Evolutionary conservation across 2,888 invertebrate species (phyloP).

Genomic region (Agrotis exclamationis): DNA sequence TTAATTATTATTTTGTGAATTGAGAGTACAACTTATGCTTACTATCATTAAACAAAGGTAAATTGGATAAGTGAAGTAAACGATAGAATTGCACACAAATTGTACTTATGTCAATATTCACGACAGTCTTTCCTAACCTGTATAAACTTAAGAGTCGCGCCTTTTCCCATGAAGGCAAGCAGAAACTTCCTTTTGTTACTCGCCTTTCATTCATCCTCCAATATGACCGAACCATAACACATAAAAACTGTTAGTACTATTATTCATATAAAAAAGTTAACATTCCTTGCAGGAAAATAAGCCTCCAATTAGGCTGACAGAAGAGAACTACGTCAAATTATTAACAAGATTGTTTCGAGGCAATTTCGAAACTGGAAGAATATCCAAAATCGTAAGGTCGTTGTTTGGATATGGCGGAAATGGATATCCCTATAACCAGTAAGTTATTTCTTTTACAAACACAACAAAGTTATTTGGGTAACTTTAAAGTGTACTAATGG

Average conservation of each 20-base stretch:
- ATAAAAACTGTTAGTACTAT: background rate
- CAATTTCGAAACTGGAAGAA: conserved; percentile 80
- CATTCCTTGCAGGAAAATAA: conserved; percentile 77
- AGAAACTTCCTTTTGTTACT: too few species aligned
- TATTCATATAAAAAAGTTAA: background rate
- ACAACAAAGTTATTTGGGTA: too few species aligned
- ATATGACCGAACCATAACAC: too few species aligned
- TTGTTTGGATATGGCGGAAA: conserved; percentile 82
- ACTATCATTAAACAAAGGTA: background rate
- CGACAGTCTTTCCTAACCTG: too few species aligned
- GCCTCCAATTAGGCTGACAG: conserved; percentile 77
- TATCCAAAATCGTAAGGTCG: conserved; percentile 80
- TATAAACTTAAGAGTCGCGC: too few species aligned
- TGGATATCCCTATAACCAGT: conserved; percentile 77
- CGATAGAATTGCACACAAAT: too few species aligned
- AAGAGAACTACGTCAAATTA: conserved; percentile 81
- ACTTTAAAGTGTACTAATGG: too few species aligned
- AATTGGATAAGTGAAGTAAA: background rate
- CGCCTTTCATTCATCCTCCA: too few species aligned
- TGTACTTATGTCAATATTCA: too few species aligned
- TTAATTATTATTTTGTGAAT: background rate
- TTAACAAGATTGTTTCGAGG: conserved; percentile 82
- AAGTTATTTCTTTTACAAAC: conserved; percentile 48
- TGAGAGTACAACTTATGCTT: background rate
- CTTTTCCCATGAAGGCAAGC: too few species aligned